Conservation (phyloP, 2,113 vertebrate species). For the Corydoras sp. region DNA sequence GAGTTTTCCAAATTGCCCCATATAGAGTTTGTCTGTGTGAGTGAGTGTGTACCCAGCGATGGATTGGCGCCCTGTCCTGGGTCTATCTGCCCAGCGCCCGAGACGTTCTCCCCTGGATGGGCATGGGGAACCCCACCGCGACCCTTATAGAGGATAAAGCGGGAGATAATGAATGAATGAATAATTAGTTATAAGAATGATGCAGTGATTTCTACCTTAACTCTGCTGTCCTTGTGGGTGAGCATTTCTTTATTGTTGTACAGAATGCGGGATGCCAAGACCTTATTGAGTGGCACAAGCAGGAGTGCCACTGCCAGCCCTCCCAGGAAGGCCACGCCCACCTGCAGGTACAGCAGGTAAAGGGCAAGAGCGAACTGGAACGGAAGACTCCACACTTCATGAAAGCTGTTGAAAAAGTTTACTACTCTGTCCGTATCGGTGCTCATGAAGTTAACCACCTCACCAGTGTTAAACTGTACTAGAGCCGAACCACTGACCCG, state of each 20-base stretch:
- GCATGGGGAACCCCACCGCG: too few species aligned
- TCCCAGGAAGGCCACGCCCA: slow-evolving; percentile 82
- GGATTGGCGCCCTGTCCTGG: too few species aligned
- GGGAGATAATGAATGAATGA: too few species aligned
- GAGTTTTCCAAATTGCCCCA: too few species aligned
- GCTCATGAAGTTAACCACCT: slow-evolving; percentile 90
- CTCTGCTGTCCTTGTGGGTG: slow-evolving; percentile 78
- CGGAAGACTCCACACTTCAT: slow-evolving; percentile 90
- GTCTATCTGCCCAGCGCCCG: too few species aligned
- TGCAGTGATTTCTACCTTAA: slow-evolving; percentile 72
- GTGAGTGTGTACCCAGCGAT: too few species aligned
- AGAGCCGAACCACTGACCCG: slow-evolving; percentile 70
- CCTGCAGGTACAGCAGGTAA: slow-evolving; percentile 86
- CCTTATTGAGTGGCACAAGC: slow-evolving; percentile 87
- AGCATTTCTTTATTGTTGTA: slow-evolving; percentile 81
- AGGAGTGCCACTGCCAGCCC: slow-evolving; percentile 78
- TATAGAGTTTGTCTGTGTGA: too few species aligned
- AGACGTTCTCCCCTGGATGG: too few species aligned
- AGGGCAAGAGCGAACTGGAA: slow-evolving; percentile 78
- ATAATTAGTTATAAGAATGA: too few species aligned
- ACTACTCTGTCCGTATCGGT: slow-evolving; percentile 78
- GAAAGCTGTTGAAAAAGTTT: slow-evolving; percentile 87
- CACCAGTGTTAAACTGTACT: slow-evolving; percentile 66
- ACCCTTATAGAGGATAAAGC: too few species aligned
- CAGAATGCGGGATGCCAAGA: slow-evolving; percentile 80